phyloP scores from a whole-genome alignment of 2,888 invertebrate genomes.

The Ophion costatus region DNA sequence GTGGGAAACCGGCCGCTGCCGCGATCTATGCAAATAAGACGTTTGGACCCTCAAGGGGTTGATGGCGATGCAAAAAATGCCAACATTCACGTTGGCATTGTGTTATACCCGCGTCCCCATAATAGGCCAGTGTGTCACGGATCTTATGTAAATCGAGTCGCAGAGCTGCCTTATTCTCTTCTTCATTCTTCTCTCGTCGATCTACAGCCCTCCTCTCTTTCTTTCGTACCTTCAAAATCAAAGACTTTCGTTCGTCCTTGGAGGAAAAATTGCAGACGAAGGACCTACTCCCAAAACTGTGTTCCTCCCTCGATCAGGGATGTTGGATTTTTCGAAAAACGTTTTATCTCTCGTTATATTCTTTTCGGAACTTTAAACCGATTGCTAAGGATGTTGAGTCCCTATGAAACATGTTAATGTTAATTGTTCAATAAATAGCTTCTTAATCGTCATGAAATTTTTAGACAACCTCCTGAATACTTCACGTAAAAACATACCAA shows the following conservation, averaged over 20 bases:
- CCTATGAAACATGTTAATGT: no score
- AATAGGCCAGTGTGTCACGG: constrained; percentile 75
- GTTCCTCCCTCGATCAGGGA: no score
- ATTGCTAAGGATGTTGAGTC: no score
- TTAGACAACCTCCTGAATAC: no score
- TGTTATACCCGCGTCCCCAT: constrained; percentile 66
- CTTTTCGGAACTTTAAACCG: no score
- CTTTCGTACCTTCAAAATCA: constrained; percentile 63
- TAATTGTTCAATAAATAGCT: no score
- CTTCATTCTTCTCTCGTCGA: constrained; percentile 43
- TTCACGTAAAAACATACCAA: no score
- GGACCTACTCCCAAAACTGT: no score
- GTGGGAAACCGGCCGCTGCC: constrained; percentile 73
- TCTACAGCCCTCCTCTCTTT: constrained; percentile 3
- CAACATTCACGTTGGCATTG: constrained; percentile 74
- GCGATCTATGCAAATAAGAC: constrained; percentile 76
- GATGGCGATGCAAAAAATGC: constrained; percentile 63
- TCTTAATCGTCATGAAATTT: no score
- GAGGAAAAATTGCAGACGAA: not conserved
- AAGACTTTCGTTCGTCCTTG: constrained; percentile 58
- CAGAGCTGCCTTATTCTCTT: constrained; percentile 53
- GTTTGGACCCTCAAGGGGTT: constrained; percentile 65
- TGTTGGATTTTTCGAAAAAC: no score
- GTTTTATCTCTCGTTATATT: no score
- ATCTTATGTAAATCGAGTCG: constrained; percentile 76